Evolutionary conservation across 2,888 invertebrate genomes (phyloP).

Genomic region (Pterostichus niger): DNA sequence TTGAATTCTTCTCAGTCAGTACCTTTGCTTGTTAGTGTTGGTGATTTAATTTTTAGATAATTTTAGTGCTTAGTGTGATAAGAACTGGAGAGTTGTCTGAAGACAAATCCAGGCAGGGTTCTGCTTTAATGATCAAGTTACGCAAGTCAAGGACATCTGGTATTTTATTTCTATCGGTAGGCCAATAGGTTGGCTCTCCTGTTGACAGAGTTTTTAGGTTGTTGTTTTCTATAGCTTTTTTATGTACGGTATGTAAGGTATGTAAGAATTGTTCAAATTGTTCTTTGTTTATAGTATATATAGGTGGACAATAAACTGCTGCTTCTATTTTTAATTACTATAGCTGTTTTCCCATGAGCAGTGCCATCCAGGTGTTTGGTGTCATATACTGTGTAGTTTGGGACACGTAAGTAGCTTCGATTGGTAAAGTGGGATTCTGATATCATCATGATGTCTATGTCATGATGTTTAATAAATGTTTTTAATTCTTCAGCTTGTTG

Average conservation of each 20-base stretch:
- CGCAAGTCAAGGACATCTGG: constrained; percentile 69
- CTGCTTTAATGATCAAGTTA: constrained; percentile 48
- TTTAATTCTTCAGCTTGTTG: constrained; percentile 66
- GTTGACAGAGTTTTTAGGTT: constrained; percentile 64
- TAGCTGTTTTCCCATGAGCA: constrained; percentile 62
- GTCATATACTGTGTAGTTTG: constrained; percentile 62
- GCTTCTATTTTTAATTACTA: constrained; percentile 64
- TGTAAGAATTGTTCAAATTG: constrained; percentile 68
- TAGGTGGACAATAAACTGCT: constrained; percentile 68
- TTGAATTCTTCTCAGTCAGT: constrained; percentile 68
- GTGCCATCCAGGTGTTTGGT: constrained; percentile 66
- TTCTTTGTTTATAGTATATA: constrained; percentile 67
- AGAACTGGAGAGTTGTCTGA: constrained; percentile 69
- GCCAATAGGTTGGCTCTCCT: constrained; percentile 70
- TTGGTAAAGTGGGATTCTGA: constrained; percentile 68
- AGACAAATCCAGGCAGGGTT: constrained; percentile 68
- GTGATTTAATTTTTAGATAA: background rate
- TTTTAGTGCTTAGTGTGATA: background rate
- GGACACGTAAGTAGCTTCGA: constrained; percentile 61
- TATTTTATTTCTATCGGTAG: constrained; percentile 68
- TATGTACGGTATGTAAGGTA: no score
- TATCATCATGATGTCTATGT: constrained; percentile 67
- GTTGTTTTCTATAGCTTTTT: constrained; percentile 53
- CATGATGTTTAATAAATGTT: constrained; percentile 61
- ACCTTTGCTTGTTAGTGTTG: constrained; percentile 67